Evolutionary conservation across 2,888 invertebrate genomes (phyloP), one percentile per base, ranked within the genome.

Genomic region (Xylota sylvarum): DNA sequence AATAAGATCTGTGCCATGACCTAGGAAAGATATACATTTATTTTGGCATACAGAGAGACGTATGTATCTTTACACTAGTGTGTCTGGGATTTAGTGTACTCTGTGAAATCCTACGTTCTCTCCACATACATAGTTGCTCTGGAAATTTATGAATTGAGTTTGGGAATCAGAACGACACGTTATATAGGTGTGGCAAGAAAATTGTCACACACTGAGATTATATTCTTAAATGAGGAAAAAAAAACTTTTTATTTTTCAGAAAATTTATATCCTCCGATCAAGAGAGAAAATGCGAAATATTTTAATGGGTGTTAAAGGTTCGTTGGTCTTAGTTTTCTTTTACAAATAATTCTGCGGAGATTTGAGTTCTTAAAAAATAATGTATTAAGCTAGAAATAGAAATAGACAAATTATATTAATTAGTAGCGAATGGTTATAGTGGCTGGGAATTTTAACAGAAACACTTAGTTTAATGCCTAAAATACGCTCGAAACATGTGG

Each of bases 1-100:
- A 67, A 52, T 43, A 60, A 81, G 60, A 85, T 85, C 85, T 85
- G 67, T 85, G 85, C 81, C 85, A 85, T 81, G 85, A 81, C 85
- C 85, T 85, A 77, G 81, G 85, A 50, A 72, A 60, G 43, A 55
- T 62, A 74, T 46, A 55, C 43, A 14, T 77, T 67, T 77, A 32
- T 84, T 67, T 78, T 79, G 79, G 69, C 46, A 65, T 30, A 10
- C 32, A 46, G 23, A 46, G 43, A 17, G 9, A n/a, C 17, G 10
- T 10, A 30, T n/a, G 40, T 12, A n/a, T 30, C 5, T 19, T 19
- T 17, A 27, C 48, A 5, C 23, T 46, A 3, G 23, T 23, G 12
- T 43, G 32, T 56, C 67, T 52, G 62, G 52, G 56, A 27, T 32
- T 27, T 74, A 23, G 50, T 35, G 50, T 48, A 43, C 7, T 32